Evolutionary conservation across 2,113 vertebrate genomes (phyloP).

Genomic region (Aspidoscelis tigris): DNA sequence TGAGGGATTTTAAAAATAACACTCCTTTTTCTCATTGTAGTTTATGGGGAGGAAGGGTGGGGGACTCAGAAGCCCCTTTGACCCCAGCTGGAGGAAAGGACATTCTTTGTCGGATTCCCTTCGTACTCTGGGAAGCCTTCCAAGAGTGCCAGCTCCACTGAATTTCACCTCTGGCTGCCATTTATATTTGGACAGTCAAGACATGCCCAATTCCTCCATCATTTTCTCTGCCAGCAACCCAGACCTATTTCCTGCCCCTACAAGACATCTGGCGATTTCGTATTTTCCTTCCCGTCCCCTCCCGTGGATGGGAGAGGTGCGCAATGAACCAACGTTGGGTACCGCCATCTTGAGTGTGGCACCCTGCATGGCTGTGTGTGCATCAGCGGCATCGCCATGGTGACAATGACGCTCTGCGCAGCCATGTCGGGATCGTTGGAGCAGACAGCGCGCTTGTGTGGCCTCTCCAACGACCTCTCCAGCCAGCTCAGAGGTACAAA

Average conservation of each 20-base stretch:
- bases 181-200: neutral
- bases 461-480: no score
- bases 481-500: no score
- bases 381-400: no score
- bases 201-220: neutral
- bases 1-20: neutral
- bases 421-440: no score
- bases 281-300: no score
- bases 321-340: no score
- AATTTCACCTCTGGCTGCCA: neutral
- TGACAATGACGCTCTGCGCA: no score
- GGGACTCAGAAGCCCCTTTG: neutral
- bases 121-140: neutral
- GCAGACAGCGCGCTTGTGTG: no score
- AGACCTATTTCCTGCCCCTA: neutral
- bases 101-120: neutral
- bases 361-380: no score
- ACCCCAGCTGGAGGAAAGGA: neutral
- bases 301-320: no score
- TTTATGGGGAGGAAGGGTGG: slow-evolving; percentile 2
- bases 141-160: neutral
- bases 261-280: no score
- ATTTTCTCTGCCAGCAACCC: neutral
- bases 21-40: neutral
- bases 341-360: no score